A percentile compares a stretch with the other conserved stretches of the same genome.
Conservation (phyloP, 2,888 invertebrate genomes). For the Orchestes rusci region DNA sequence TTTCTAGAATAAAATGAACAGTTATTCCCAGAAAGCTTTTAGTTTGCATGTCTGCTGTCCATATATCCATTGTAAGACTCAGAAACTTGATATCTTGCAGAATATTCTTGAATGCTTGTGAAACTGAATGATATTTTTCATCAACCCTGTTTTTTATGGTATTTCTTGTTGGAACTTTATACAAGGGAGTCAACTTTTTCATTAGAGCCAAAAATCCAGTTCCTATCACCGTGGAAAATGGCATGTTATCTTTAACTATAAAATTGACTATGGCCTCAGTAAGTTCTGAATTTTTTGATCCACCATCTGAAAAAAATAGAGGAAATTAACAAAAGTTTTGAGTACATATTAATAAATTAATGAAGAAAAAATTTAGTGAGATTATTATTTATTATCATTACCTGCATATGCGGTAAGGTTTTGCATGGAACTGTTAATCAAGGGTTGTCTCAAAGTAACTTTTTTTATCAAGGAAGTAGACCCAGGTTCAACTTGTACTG, state of each 20-base stretch:
- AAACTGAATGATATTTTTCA: background rate
- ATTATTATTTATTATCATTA: background rate
- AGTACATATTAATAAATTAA: background rate
- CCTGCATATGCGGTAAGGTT: background rate
- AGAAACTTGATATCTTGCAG: background rate
- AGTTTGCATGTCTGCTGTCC: conserved; percentile 26
- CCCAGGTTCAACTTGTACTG: background rate
- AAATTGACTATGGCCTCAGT: conserved; percentile 23
- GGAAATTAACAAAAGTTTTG: background rate
- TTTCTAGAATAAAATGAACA: conserved; percentile 15
- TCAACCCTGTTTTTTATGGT: conserved; percentile 15
- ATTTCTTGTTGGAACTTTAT: conserved; percentile 21
- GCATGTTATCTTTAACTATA: conserved; percentile 23
- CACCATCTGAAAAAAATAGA: conserved; percentile 14
- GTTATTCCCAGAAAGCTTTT: conserved; percentile 25
- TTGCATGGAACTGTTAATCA: background rate
- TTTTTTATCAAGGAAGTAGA: background rate
- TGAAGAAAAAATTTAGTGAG: background rate
- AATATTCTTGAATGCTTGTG: background rate
- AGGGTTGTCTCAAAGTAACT: background rate
- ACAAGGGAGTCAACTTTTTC: conserved; percentile 17
- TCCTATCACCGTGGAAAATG: conserved; percentile 20
- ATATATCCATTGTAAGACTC: conserved; percentile 17
- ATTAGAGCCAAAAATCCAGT: conserved; percentile 25
- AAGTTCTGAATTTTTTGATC: conserved; percentile 13